These are phyloP conservation scores for Amorpha juglandis DNA, from an alignment of 2,888 invertebrate species.

Conservation along the genomic window DNA sequence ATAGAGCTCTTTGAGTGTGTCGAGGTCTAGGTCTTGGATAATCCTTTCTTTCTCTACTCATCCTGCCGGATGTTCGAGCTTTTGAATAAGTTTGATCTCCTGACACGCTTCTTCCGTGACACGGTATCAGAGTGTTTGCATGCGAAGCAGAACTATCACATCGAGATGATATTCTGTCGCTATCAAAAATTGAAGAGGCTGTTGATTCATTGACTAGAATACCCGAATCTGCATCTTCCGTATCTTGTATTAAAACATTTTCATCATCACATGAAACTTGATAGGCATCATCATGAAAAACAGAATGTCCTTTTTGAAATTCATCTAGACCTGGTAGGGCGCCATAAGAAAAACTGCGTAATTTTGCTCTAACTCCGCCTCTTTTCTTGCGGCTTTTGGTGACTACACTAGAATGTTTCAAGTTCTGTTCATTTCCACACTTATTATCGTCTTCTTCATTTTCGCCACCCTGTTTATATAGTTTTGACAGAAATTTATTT, in stretches of 20 bases:
- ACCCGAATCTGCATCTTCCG: conserved; percentile 90
- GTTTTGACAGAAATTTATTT: conserved; percentile 87
- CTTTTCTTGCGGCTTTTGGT: conserved; percentile 72
- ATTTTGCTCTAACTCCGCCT: conserved; percentile 78
- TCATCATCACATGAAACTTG: conserved; percentile 80
- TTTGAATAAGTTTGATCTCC: conserved; percentile 76
- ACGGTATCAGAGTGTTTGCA: conserved; percentile 63
- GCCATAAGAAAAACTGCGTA: conserved; percentile 90
- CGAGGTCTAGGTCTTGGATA: conserved; percentile 64
- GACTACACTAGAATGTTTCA: conserved; percentile 60
- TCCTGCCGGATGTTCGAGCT: conserved; percentile 67
- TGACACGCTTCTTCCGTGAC: conserved; percentile 78
- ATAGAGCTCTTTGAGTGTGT: conserved; percentile 80
- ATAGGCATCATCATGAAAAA: conserved; percentile 85
- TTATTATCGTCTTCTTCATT: conserved; percentile 59
- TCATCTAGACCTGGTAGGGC: conserved; percentile 89
- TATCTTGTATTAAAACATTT: conserved; percentile 83
- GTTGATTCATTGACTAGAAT: conserved; percentile 90
- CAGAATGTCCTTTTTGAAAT: conserved; percentile 85
- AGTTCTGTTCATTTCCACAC: conserved; percentile 58
- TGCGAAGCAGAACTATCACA: conserved; percentile 83
- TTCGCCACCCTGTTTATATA: conserved; percentile 82
- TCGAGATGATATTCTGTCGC: conserved; percentile 80
- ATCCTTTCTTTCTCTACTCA: conserved; percentile 71
- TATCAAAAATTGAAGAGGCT: conserved; percentile 86